Percentiles rank a stretch among this genome's conserved stretches.
phyloP scores from a whole-genome alignment of 2,797 vertebrate genomes.

The Siniperca scherzeri region DNA sequence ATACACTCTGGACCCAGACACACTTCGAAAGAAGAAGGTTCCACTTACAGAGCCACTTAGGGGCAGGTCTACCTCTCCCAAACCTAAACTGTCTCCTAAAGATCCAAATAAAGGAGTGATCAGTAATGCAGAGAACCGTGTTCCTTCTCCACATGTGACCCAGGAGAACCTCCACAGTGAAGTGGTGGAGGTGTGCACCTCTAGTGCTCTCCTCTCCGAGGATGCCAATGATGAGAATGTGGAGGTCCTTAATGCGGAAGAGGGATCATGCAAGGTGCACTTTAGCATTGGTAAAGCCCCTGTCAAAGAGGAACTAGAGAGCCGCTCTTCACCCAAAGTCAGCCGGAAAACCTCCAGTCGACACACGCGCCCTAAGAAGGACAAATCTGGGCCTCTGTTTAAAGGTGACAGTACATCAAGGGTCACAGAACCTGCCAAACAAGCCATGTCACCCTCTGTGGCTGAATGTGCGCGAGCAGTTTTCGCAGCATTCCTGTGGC shows the following conservation, averaged over 20 bases:
- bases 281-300: slow-evolving; percentile 99
- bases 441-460: slow-evolving; percentile 99
- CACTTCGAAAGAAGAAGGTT: slow-evolving; percentile 96
- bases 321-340: slow-evolving; percentile 96
- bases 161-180: slow-evolving; percentile 99
- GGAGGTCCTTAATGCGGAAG: slow-evolving; percentile 88
- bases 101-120: slow-evolving; percentile 86
- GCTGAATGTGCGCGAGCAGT: slow-evolving; percentile 97
- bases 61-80: slow-evolving; percentile 96
- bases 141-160: slow-evolving; percentile 96
- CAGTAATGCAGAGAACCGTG: slow-evolving; percentile 90
- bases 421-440: slow-evolving; percentile 93
- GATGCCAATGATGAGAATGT: slow-evolving; percentile 90
- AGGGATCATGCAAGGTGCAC: slow-evolving; percentile 95
- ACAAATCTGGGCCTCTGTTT: slow-evolving; percentile 95
- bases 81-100: slow-evolving; percentile 92
- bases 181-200: slow-evolving; percentile 97
- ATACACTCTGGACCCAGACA: slow-evolving; percentile 97
- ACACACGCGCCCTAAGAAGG: slow-evolving; percentile 96
- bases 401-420: slow-evolving; percentile 90
- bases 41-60: slow-evolving; percentile 95
- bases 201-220: slow-evolving; percentile 93
- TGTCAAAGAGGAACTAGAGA: slow-evolving; percentile 94
- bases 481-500: slow-evolving; percentile 98
- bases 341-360: slow-evolving; percentile 94